Conservation (phyloP, 2,797 vertebrate species). For the Poeciliopsis turneri region DNA sequence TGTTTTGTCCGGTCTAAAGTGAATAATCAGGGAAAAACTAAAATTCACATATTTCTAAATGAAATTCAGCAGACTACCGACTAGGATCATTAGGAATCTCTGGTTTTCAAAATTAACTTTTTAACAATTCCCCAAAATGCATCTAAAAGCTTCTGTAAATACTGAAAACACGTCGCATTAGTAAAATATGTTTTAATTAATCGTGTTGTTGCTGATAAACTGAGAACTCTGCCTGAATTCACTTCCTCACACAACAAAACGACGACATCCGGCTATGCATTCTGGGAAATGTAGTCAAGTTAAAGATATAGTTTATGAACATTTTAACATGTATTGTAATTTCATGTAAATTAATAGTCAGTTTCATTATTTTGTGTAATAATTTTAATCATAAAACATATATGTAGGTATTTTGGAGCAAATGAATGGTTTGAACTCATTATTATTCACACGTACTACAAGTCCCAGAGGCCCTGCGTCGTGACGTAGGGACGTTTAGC, state of each 20-base stretch:
- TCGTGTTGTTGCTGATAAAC: not conserved
- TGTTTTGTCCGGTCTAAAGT: not conserved
- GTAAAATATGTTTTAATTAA: not conserved
- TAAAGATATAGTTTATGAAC: rapidly evolving
- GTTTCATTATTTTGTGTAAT: not conserved
- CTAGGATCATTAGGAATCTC: conserved; percentile 12
- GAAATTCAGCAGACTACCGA: conserved; percentile 7
- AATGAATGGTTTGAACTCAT: rapidly evolving
- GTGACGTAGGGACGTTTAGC: conserved; percentile 58
- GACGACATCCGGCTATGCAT: conserved; percentile 34
- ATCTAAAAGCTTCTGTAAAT: not conserved
- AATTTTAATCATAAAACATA: rapidly evolving
- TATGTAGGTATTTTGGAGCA: rapidly evolving
- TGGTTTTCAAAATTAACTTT: not conserved
- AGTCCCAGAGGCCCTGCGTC: conserved; percentile 48
- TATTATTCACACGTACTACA: conserved; percentile 51
- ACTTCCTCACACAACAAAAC: conserved; percentile 64
- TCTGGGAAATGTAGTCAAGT: conserved; percentile 38
- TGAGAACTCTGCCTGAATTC: not conserved
- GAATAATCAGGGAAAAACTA: rapidly evolving
- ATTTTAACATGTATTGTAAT: no score
- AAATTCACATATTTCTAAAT: conserved; percentile 13
- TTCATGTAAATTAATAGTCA: not conserved
- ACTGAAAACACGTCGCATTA: not conserved
- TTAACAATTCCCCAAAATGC: not conserved